These are phyloP conservation scores for Orius insidiosus DNA, from an alignment of 1,140 invertebrate species.

Conservation along the genomic window DNA sequence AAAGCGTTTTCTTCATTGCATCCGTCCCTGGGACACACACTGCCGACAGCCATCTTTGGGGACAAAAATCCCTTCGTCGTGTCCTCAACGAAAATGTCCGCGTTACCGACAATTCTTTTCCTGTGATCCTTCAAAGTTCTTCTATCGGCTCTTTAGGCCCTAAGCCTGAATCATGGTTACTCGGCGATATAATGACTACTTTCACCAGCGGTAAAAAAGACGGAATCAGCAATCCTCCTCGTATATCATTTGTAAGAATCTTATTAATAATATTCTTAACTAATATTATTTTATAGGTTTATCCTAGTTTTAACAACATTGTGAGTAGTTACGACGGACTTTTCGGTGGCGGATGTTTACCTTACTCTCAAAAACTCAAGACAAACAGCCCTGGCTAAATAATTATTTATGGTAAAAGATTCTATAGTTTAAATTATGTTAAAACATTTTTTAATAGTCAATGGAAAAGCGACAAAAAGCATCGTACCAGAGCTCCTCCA, in stretches of 20 bases:
- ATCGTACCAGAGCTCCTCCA: conserved; percentile 64
- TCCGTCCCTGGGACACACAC: conserved; percentile 68
- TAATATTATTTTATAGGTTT: conserved; percentile 29
- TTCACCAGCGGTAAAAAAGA: conserved; percentile 16
- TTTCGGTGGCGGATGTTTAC: conserved; percentile 71
- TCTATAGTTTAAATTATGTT: too few relatives aligned
- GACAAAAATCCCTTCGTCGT: conserved; percentile 46
- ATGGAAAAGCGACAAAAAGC: conserved; percentile 55
- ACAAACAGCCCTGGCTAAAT: conserved; percentile 74
- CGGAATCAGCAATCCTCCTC: conserved; percentile 9
- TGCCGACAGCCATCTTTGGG: conserved; percentile 40
- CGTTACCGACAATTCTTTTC: conserved; percentile 22
- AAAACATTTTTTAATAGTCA: too few relatives aligned
- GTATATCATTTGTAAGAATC: conserved; percentile 25
- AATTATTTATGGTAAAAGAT: conserved; percentile 56
- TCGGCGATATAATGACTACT: conserved; percentile 41
- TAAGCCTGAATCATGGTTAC: conserved; percentile 48
- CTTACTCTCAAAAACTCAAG: conserved; percentile 60
- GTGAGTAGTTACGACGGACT: conserved; percentile 65
- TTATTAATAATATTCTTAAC: not conserved
- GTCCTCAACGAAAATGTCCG: conserved; percentile 7
- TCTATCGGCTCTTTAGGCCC: conserved; percentile 75
- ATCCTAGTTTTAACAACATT: conserved; percentile 64
- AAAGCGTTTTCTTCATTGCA: conserved; percentile 62
- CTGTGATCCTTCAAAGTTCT: conserved; percentile 70